Base-by-base conservation (phyloP, 1,140 invertebrate species). In the Helicoverpa armigera region DNA sequence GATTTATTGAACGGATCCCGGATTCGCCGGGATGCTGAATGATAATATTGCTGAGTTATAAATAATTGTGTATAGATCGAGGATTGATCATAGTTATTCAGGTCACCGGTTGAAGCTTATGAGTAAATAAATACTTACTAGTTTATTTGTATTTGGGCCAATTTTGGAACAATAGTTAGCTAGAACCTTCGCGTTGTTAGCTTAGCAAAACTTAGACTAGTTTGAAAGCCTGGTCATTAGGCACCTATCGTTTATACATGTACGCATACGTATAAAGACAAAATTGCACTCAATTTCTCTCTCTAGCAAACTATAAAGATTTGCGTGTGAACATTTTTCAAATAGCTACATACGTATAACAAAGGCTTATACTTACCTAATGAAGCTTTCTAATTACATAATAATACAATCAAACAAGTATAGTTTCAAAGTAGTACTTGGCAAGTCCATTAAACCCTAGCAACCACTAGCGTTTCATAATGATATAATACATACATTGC, bases 1-100 rank as follows among this genome's bases (percentile, higher is more conserved):
- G 90, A 91, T 90, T 90, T 90, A 91, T 88, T 81, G 77, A 72
- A 78, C 60, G 74, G 65, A 65, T 70, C 69, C 80, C 50, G 70
- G 70, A 60, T 70, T 73, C 77, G 80, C 73, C 84, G 77, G 86
- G 83, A 89, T 89, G 87, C 84, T 86, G 80, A 85, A 86, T 86
- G 84, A 88, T 88, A 86, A 63, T 76, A 76, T 29, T 53, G 43
- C 23, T 76, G 18, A 12, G 69, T 51, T 16, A 48, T 78, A 73
- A 77, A 77, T 77, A 77, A 53, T 50, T 77, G 35, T 16, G 29
- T 74, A 35, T 29, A 56, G 14, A 35, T 56, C 9, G 56, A 16
- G 43, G 56, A 61, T 61, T 58, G 73, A 75, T 60, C 56, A 13
- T 56, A 23, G 23, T 23, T 23, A 43, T 43, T 43, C 35, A 43